phyloP scores from a whole-genome alignment of 1,140 invertebrate species.

The Microplitis demolitor region DNA sequence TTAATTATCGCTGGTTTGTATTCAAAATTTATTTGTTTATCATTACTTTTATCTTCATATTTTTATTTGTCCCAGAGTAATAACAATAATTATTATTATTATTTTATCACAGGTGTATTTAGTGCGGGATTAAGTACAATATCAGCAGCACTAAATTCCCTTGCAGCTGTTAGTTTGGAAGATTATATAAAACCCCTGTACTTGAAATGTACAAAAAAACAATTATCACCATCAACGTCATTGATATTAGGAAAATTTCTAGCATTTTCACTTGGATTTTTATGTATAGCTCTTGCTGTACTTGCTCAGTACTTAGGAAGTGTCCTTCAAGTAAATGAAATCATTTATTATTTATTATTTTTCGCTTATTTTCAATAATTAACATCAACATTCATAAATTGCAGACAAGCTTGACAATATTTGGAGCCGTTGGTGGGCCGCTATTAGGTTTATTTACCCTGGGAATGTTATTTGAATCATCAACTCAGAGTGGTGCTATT shows the following conservation, averaged over 20 bases:
- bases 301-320: conserved; percentile 75
- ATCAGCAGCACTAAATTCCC: conserved; percentile 82
- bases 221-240: conserved; percentile 44
- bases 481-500: conserved; percentile 73
- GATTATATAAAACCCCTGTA: conserved; percentile 72
- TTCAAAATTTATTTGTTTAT: not conserved
- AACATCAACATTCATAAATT: conserved; percentile 6
- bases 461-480: conserved; percentile 72
- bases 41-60: not conserved
- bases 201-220: conserved; percentile 26
- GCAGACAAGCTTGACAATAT: conserved; percentile 77
- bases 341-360: not conserved
- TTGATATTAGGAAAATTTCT: conserved; percentile 66
- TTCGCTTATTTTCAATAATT: conserved; percentile 4
- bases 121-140: conserved; percentile 85
- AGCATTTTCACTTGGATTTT: conserved; percentile 70
- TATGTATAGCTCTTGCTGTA: conserved; percentile 76
- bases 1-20: conserved; percentile 73
- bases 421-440: conserved; percentile 81
- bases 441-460: conserved; percentile 79
- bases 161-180: conserved; percentile 85
- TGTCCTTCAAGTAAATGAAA: conserved; percentile 60
- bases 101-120: conserved; percentile 68
- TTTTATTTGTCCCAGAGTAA: not conserved
- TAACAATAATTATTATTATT: not conserved